A percentile compares a stretch with the other conserved stretches of the same genome.
Evolutionary conservation across 2,113 vertebrate genomes (phyloP).

Genomic region (Spea multiplicata): DNA sequence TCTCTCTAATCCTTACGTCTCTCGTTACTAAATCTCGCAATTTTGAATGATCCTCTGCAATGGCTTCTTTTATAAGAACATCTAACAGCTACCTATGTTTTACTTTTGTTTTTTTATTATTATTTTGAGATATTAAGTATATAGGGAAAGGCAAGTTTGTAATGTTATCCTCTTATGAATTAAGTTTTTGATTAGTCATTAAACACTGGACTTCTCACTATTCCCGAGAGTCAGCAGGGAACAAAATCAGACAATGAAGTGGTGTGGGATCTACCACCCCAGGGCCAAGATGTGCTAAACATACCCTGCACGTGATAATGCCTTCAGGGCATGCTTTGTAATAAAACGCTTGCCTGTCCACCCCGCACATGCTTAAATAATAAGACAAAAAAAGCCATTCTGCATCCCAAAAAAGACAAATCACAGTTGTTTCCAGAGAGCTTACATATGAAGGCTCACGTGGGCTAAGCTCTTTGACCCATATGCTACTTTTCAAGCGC

Average conservation of each 20-base stretch:
- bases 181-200: conserved; percentile 26
- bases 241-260: not conserved
- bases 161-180: conserved; percentile 5
- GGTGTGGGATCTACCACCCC: not conserved
- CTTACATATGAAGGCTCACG: not conserved
- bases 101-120: no score
- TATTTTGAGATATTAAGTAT: no score
- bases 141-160: no score
- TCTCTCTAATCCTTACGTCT: no score
- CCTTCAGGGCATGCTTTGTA: not conserved
- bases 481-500: not conserved
- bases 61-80: no score
- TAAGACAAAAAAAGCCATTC: not conserved
- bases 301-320: not conserved
- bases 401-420: not conserved
- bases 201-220: not conserved
- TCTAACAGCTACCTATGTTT: no score
- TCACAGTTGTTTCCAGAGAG: no score
- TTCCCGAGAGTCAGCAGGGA: not conserved
- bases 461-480: not conserved
- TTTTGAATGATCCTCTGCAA: no score
- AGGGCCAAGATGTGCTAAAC: not conserved
- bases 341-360: not conserved
- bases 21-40: no score
- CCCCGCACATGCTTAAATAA: not conserved